Base-by-base conservation (phyloP, 2,888 invertebrate genomes). In the Cepaea hortensis region DNA sequence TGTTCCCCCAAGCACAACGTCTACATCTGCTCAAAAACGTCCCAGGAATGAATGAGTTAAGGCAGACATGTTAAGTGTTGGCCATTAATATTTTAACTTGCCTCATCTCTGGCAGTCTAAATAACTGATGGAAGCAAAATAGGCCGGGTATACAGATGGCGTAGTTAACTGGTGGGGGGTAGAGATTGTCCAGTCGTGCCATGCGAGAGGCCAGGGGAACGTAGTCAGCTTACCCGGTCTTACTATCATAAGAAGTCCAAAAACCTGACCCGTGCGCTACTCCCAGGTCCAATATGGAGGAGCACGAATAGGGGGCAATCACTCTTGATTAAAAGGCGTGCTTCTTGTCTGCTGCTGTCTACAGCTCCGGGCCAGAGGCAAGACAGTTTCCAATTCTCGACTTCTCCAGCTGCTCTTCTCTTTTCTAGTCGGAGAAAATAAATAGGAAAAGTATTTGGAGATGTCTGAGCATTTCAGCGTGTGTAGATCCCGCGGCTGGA, bases 391-490 rank as follows among this genome's bases (percentile, higher is more conserved):
- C 23, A 80, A 20, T 62, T 7, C 62, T 62, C 23, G 80, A 61
- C 61, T 80, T 23, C 9, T 50, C 80, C 61, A 50, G 13, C 61
- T 23, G 80, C 15, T 62, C 62, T 61, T 80, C 23, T 18, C 61
- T 7, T 23, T 80, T 48, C n/a, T 61, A 62, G 61, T 80, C 23
- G 80, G 80, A 61, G 80, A 80, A 80, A 80, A 62, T 80, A 80
- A 62, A 80, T 80, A 62, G 80, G n/a, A 23, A 13, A 80, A n/a
- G 18, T 62, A 80, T 80, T 80, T 80, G 23, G 3, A 35, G 20
- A n/a, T 35, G n/a, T 80, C 23, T 35, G 62, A 61, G 80, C 62
- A 35, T 9, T 50, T 46, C 50, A 77, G 76, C 6, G 15, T 5
- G 70, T 23, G 55, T 20, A 18, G 18, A 23, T 6, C 13, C 3